Conservation (phyloP, 2,888 invertebrate genomes). For the Lutraria lutraria region DNA sequence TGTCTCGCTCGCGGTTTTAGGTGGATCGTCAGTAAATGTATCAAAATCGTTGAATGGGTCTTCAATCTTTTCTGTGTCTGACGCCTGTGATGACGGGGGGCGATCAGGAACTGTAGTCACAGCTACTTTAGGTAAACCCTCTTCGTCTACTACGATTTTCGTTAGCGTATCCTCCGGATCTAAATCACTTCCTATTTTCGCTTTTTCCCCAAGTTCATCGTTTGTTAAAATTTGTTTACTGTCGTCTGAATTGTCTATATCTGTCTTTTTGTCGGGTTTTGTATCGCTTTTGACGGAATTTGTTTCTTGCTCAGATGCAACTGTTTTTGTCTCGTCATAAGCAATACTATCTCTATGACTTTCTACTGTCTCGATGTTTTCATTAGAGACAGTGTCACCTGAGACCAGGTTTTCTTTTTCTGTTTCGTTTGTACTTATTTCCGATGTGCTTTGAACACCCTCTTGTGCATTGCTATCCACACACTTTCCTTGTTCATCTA, state of each 20-base stretch:
- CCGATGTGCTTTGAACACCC: background rate
- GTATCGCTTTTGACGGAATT: background rate
- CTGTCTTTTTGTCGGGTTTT: background rate
- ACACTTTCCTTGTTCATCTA: background rate
- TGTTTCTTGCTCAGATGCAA: background rate
- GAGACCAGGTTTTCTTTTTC: background rate
- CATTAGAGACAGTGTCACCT: background rate
- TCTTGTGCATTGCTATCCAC: background rate
- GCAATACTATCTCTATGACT: background rate
- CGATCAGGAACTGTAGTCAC: constrained; percentile 39
- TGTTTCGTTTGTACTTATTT: background rate
- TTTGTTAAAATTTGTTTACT: background rate
- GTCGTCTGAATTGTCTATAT: background rate
- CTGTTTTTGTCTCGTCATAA: background rate
- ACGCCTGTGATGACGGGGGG: constrained; percentile 38
- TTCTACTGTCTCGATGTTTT: background rate
- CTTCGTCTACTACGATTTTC: constrained; percentile 50
- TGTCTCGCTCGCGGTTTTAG: constrained; percentile 4
- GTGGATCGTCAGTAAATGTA: background rate
- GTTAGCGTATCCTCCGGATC: constrained; percentile 31
- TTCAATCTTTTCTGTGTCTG: constrained; percentile 29
- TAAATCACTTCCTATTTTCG: background rate
- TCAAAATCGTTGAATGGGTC: constrained; percentile 35
- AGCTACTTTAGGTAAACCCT: constrained; percentile 45
- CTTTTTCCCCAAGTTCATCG: background rate